These are phyloP conservation scores for Pteropus rufus DNA, from an alignment of 2,797 vertebrate species.

Conservation along the genomic window DNA sequence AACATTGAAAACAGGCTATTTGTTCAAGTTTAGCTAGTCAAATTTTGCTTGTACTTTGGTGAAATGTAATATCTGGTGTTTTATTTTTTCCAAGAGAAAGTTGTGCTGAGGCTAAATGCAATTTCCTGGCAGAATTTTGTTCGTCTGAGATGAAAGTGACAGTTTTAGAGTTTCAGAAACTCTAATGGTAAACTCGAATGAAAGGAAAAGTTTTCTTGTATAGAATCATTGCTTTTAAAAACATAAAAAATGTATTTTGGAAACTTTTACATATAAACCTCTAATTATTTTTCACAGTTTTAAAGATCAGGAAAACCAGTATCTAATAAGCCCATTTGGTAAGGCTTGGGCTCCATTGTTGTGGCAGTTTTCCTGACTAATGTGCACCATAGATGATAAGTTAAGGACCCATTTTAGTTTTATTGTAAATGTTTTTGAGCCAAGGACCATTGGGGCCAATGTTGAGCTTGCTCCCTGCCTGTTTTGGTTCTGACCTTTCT, in stretches of 20 bases:
- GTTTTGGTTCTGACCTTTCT: conserved; percentile 22
- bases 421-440: conserved; percentile 13
- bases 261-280: background rate
- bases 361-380: background rate
- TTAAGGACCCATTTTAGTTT: background rate
- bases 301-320: background rate
- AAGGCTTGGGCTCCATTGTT: background rate
- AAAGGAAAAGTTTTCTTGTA: background rate
- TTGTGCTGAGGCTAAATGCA: conserved; percentile 7
- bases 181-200: background rate
- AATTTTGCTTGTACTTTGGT: background rate
- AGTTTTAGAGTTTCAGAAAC: conserved; percentile 13
- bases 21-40: background rate
- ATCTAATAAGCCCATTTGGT: background rate
- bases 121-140: conserved; percentile 43
- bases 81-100: conserved; percentile 27
- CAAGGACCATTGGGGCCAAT: background rate
- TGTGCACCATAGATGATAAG: background rate
- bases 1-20: background rate
- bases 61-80: background rate
- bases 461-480: background rate
- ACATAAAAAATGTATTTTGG: background rate
- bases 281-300: background rate
- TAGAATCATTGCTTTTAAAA: background rate
- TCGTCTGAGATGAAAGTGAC: background rate